Evolutionary conservation across 2,888 invertebrate species (phyloP), one percentile per base, ranked within the genome.

Genomic region (Microctonus hyperodae): DNA sequence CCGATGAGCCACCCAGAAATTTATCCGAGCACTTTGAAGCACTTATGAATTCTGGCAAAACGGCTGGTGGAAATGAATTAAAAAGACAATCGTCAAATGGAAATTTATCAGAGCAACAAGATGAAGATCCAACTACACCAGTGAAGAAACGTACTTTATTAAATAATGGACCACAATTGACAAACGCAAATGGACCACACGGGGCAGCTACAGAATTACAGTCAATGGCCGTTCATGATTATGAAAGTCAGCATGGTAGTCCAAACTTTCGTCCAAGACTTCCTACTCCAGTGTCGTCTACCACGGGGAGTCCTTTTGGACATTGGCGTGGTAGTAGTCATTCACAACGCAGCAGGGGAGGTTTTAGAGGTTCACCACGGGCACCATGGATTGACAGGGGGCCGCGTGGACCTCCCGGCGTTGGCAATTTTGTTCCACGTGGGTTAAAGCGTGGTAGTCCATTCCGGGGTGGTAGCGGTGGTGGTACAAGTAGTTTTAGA

Each of bases 321-420:
- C 83, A 69, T 75, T 85, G 68, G 86, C 85, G 51, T 75, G 86
- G 75, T 73, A 84, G n/a, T 79, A 70, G 62, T 23, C 73, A 66
- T 44, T 69, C 69, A 37, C 82, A 72, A 71, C 86, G 75, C 81
- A 86, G 85, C 4, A 74, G 81, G 76, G 84, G 78, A 81, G 85
- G 65, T 80, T 87, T 35, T 33, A 75, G 81, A 68, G 81, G 81
- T 1, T 87, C 75, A 75, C 85, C 67, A 74, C 84, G 78, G 37
- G 78, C 73, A 76, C 87, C 79, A 81, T 88, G 81, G 88, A 86
- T 86, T 76, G 80, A 83, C 31, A 72, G 79, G 33, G 75, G 79
- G n/a, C 76, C 79, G 7, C 73, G 78, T 20, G 80, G 83, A 53
- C 75, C 79, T 0, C 73, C 77, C 2, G 73, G 75, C 2, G n/a